These are phyloP conservation scores for Bombus impatiens DNA, from an alignment of 1,140 invertebrate species.

Conservation along the genomic window DNA sequence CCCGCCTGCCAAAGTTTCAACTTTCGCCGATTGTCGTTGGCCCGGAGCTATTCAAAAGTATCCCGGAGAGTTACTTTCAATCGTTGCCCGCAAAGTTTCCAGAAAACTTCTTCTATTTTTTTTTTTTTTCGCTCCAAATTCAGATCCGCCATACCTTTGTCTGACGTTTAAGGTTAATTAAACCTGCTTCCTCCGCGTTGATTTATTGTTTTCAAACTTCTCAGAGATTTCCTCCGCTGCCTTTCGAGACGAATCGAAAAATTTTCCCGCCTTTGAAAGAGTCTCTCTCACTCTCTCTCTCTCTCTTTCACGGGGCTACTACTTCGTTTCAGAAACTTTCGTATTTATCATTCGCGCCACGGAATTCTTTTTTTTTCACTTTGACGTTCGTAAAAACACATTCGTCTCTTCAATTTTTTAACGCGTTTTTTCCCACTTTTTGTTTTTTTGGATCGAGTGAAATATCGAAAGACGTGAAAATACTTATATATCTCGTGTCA, in stretches of 20 bases:
- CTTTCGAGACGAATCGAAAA: not conserved
- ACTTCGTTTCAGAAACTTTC: not conserved
- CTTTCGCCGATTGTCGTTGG: conserved; percentile 45
- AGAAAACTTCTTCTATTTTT: not conserved
- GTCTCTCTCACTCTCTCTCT: not conserved
- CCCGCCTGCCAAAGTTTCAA: conserved; percentile 40
- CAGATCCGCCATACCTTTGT: conserved; percentile 26
- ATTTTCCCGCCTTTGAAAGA: not conserved
- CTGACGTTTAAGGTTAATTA: conserved; percentile 45
- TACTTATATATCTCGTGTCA: not conserved
- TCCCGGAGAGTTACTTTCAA: conserved; percentile 47
- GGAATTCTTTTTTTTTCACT: not conserved
- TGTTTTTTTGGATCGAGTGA: not conserved
- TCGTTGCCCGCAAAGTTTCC: conserved; percentile 41
- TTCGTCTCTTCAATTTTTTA: not conserved
- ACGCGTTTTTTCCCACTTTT: not conserved
- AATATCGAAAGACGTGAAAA: not conserved
- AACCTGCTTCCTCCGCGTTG: conserved; percentile 9
- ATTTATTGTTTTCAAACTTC: conserved; percentile 10
- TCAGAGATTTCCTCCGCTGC: not conserved
- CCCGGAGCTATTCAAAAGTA: conserved; percentile 37
- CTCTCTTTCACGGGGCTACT: not conserved
- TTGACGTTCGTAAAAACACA: not conserved
- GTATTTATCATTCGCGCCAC: not conserved
- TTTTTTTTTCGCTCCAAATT: conserved; percentile 12